Conservation (phyloP, 2,797 vertebrate genomes). For the Typhlichthys eigenmanni region DNA sequence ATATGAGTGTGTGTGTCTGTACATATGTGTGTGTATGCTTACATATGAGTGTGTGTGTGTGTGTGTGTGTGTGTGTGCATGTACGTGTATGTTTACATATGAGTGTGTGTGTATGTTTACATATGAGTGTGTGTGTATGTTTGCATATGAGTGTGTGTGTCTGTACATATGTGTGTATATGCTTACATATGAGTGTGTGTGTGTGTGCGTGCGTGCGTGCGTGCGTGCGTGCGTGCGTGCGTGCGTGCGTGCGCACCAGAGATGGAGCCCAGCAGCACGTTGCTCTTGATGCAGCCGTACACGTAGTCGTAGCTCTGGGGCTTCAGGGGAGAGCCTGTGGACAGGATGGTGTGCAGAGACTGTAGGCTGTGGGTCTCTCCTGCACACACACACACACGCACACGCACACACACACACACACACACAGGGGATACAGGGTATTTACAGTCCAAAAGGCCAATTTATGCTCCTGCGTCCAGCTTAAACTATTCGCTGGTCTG, state of each 20-base stretch:
- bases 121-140: neutral
- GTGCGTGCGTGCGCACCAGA: constrained; percentile 79
- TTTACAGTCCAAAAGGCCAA: too few species aligned
- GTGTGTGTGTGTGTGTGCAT: neutral
- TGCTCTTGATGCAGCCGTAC: constrained; percentile 87
- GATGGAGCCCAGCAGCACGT: constrained; percentile 90
- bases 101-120: neutral
- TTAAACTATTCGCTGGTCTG: neutral
- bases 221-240: too few species aligned
- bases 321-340: constrained; percentile 92
- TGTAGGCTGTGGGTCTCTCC: constrained; percentile 91
- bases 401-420: neutral
- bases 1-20: neutral
- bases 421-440: neutral
- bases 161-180: constrained; percentile 7
- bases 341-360: constrained; percentile 92
- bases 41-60: too few species aligned
- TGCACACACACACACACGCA: constrained; percentile 40
- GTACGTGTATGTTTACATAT: too few species aligned
- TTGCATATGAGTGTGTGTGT: too few species aligned
- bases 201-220: too few species aligned
- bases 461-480: neutral
- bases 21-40: too few species aligned
- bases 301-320: constrained; percentile 94
- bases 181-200: neutral